Evolutionary conservation across 2,888 invertebrate species (phyloP), one percentile per base, ranked within the genome.

Genomic region (Diabrotica balteata): DNA sequence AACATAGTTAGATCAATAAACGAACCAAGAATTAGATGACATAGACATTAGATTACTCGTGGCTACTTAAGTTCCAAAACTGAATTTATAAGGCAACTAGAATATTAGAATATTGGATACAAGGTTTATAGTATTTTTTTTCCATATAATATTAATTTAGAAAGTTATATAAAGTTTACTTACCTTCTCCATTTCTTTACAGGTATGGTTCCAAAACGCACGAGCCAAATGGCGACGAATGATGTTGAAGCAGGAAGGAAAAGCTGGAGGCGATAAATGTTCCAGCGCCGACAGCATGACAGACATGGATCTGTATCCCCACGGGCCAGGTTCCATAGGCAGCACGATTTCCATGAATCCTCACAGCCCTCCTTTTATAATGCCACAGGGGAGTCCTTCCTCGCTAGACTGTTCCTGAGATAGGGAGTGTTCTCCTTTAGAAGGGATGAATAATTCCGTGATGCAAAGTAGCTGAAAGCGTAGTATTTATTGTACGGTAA

Each of bases 191-290:
- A 79, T 82, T 85, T 87, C 85, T 85, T 86, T 86, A 51, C 89
- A 96, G 95, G 96, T 96, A 66, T 96, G 96, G 96, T 96, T 96
- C 86, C 96, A 96, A 86, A 96, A 96, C 83, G 95, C 96, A 44
- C 88, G 96, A 50, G 96, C 96, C 75, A 96, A 96, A 87, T 95
- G 94, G 91, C 90, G 96, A 79, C 90, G 96, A 75, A 93, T 94
- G 89, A 91, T 94, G 84, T 87, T 92, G 77, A 92, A 93, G 81
- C 92, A 93, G 80, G 93, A 93, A 81, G 91, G 90, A 83, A 91
- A 91, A 80, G 82, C 83, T 51, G 87, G 89, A 73, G 87, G 89
- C 74, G 92, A 92, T 79, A 92, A 91, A 79, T 90, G 90, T 80
- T 90, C 90, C 17, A 85, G 86, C 9, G 85, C 86, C n/a, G 90